phyloP scores from a whole-genome alignment of 1,140 invertebrate species.

The Leptopilina clavipes region DNA sequence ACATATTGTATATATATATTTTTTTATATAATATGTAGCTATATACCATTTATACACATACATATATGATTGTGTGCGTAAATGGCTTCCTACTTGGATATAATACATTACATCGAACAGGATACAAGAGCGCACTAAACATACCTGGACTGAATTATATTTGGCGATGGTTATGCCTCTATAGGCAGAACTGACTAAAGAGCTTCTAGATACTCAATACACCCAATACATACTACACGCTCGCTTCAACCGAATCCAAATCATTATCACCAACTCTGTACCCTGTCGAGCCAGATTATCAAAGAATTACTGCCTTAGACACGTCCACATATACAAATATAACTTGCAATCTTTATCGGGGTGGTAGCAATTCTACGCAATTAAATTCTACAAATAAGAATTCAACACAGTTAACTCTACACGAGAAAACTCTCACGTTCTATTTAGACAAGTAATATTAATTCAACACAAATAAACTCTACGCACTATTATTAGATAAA shows the following conservation, averaged over 20 bases:
- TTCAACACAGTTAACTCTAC: too few relatives aligned
- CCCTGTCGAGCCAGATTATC: conserved; percentile 3
- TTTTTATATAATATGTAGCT: too few relatives aligned
- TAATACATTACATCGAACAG: conserved; percentile 67
- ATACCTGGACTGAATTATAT: conserved; percentile 70
- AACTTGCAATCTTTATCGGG: conserved; percentile 2
- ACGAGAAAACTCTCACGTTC: too few relatives aligned
- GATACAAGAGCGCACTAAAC: conserved; percentile 62
- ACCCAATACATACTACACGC: conserved; percentile 59
- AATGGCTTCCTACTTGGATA: conserved; percentile 59
- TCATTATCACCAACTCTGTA: not conserved
- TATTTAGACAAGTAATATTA: too few relatives aligned
- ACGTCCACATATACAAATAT: not conserved
- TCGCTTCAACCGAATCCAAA: conserved; percentile 59
- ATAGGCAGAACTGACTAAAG: conserved; percentile 61
- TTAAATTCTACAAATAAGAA: too few relatives aligned
- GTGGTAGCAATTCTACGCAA: too few relatives aligned
- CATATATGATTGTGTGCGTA: not conserved
- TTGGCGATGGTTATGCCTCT: conserved; percentile 67
- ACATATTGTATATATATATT: too few relatives aligned
- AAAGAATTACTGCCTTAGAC: conserved; percentile 20
- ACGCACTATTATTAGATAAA: too few relatives aligned
- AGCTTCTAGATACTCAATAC: conserved; percentile 64
- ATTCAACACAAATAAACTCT: too few relatives aligned
- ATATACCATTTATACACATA: conserved; percentile 39